Evolutionary conservation across 2,113 vertebrate species (phyloP).

Genomic region (Otus sunia): DNA sequence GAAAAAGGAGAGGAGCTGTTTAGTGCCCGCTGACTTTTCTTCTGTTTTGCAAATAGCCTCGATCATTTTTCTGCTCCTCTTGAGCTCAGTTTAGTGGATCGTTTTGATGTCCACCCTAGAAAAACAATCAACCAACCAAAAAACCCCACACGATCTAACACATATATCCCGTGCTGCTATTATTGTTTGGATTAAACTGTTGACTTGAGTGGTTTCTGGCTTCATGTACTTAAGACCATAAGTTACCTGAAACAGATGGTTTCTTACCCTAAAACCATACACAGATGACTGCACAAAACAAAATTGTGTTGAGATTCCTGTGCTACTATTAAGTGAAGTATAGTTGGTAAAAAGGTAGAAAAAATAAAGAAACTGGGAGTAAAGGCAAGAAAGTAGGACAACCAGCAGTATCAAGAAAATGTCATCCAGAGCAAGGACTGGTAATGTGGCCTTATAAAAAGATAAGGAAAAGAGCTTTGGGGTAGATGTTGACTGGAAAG

Average conservation of each 20-base stretch:
- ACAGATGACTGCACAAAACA: not conserved
- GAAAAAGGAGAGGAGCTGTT: not conserved
- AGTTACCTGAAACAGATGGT: not conserved
- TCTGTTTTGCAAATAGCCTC: not conserved
- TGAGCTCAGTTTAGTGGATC: not conserved
- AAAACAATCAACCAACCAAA: not conserved
- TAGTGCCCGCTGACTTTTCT: not conserved
- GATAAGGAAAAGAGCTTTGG: not conserved
- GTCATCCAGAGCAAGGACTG: not conserved
- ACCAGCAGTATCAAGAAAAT: not conserved
- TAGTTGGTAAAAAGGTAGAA: not conserved
- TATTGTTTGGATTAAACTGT: not conserved
- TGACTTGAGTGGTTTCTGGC: not conserved
- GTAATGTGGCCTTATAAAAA: not conserved
- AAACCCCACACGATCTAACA: not conserved
- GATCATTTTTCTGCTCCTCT: not conserved
- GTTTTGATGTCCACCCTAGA: not conserved
- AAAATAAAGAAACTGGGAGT: not conserved
- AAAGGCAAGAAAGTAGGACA: not conserved
- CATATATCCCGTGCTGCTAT: fast-evolving
- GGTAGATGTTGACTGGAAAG: not conserved
- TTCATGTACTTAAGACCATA: not conserved
- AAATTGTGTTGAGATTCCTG: not conserved
- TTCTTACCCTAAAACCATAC: not conserved
- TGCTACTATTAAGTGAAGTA: not conserved